A percentile compares a stretch with the other conserved stretches of the same genome.
Conservation (phyloP, 2,797 vertebrate species). For the Gambusia yucatana region DNA sequence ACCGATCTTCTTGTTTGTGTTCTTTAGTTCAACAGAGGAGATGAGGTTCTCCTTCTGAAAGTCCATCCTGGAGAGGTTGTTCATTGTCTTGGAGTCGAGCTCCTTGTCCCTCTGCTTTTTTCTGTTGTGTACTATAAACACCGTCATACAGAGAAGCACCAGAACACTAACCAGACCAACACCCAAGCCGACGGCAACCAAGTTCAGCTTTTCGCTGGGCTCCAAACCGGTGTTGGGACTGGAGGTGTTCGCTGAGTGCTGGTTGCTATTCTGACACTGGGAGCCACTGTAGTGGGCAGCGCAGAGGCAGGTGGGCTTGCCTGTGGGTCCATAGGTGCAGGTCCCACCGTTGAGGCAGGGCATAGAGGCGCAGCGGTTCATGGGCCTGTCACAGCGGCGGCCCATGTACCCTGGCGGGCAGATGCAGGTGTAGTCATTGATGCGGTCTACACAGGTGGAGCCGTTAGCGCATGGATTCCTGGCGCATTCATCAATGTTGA, state of each 20-base stretch:
- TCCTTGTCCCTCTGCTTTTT: slow-evolving; percentile 82
- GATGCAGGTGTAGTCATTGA: slow-evolving; percentile 87
- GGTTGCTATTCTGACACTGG: slow-evolving; percentile 81
- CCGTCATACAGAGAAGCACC: slow-evolving; percentile 89
- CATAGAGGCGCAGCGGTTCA: slow-evolving; percentile 81
- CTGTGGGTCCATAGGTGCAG: slow-evolving; percentile 70
- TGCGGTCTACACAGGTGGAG: slow-evolving; percentile 90
- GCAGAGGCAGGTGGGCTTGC: slow-evolving; percentile 85
- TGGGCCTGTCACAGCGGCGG: slow-evolving; percentile 86
- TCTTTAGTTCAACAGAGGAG: slow-evolving; percentile 93
- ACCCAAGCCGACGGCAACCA: slow-evolving; percentile 88
- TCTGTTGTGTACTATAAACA: slow-evolving; percentile 84
- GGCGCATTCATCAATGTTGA: slow-evolving; percentile 84
- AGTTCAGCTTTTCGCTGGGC: slow-evolving; percentile 80
- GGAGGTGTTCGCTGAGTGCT: slow-evolving; percentile 43
- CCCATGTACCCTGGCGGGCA: slow-evolving; percentile 90
- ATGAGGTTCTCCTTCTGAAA: slow-evolving; percentile 97
- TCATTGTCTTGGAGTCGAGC: slow-evolving; percentile 89
- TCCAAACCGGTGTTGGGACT: slow-evolving; percentile 43
- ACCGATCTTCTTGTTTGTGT: slow-evolving; percentile 96
- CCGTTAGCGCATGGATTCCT: slow-evolving; percentile 87
- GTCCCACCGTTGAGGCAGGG: slow-evolving; percentile 92
- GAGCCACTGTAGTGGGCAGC: slow-evolving; percentile 84
- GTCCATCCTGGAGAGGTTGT: slow-evolving; percentile 89
- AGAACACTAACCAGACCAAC: slow-evolving; percentile 88